Conservation (phyloP, 2,797 vertebrate species). For the Potorous gilbertii region DNA sequence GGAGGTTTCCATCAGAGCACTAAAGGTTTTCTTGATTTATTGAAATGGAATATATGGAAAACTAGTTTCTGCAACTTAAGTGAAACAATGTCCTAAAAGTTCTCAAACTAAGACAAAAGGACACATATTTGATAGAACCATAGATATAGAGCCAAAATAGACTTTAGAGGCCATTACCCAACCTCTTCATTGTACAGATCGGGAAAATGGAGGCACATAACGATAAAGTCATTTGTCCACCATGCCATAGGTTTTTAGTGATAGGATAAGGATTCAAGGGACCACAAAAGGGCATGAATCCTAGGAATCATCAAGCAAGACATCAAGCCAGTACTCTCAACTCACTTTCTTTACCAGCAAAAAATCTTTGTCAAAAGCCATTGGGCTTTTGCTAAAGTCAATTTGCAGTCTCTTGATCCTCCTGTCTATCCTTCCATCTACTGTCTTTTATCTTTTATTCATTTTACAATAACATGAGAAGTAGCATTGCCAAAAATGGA, state of each 20-base stretch:
- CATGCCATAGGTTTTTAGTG: background rate
- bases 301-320: background rate
- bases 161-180: background rate
- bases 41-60: slow-evolving; percentile 12
- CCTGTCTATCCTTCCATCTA: background rate
- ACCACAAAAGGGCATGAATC: background rate
- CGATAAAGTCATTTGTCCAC: background rate
- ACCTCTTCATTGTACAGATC: background rate
- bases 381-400: background rate
- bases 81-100: background rate
- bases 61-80: background rate
- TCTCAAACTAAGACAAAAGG: background rate
- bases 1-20: slow-evolving; percentile 15
- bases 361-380: background rate
- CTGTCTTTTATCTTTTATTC: background rate
- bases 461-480: background rate
- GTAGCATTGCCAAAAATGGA: background rate
- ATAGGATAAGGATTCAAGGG: background rate
- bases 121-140: background rate
- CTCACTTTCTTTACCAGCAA: background rate
- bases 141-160: background rate
- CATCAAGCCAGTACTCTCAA: background rate
- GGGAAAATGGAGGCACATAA: background rate
- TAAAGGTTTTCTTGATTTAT: slow-evolving; percentile 10
- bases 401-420: background rate